These are phyloP conservation scores for Spatula versicolor DNA, from an alignment of 2,797 vertebrate genomes.

Conservation along the genomic window DNA sequence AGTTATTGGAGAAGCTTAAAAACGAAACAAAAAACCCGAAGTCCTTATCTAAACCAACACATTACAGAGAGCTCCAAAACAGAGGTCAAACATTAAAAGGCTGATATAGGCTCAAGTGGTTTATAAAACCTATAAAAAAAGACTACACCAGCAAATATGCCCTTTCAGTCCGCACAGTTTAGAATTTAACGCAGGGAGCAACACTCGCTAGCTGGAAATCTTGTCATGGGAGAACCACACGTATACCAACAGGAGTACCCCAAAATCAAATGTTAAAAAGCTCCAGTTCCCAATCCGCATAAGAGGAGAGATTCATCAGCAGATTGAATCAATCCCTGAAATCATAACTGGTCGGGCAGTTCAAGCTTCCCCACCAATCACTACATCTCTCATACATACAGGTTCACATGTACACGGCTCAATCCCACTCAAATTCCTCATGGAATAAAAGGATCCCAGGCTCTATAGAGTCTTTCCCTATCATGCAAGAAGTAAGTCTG, in stretches of 20 bases:
- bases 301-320: slow-evolving; percentile 66
- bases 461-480: slow-evolving; percentile 69
- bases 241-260: slow-evolving; percentile 74
- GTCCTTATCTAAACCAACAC: slow-evolving; percentile 70
- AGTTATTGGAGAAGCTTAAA: slow-evolving; percentile 65
- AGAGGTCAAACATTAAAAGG: slow-evolving; percentile 79
- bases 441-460: slow-evolving; percentile 71
- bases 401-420: slow-evolving; percentile 60
- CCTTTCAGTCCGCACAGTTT: slow-evolving; percentile 72
- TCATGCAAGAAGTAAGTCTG: slow-evolving; percentile 73
- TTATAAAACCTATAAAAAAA: slow-evolving; percentile 87
- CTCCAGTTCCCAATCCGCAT: slow-evolving; percentile 72
- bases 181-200: slow-evolving; percentile 74
- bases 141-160: slow-evolving; percentile 81
- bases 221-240: slow-evolving; percentile 70
- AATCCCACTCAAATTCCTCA: slow-evolving; percentile 70
- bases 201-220: slow-evolving; percentile 75
- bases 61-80: slow-evolving; percentile 72
- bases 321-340: slow-evolving; percentile 71
- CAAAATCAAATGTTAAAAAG: slow-evolving; percentile 76
- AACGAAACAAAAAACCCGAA: background rate
- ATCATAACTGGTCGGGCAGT: slow-evolving; percentile 67
- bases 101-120: slow-evolving; percentile 83
- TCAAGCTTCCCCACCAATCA: slow-evolving; percentile 58
- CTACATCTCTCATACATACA: slow-evolving; percentile 57